A percentile compares a stretch with the other conserved stretches of the same genome.
Evolutionary conservation across 2,797 vertebrate genomes (phyloP).

Genomic region (Sciurus carolinensis): DNA sequence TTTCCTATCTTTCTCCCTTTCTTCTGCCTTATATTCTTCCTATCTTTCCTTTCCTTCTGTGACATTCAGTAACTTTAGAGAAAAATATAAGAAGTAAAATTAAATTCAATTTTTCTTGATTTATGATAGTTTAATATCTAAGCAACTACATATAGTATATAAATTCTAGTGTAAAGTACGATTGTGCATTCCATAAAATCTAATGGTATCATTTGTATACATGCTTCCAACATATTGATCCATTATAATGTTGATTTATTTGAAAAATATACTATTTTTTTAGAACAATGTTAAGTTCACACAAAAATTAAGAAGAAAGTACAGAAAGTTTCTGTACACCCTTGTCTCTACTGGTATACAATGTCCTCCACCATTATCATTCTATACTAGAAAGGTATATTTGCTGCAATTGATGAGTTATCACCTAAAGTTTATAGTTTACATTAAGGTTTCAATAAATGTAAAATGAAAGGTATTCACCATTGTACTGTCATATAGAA

Average conservation of each 20-base stretch:
- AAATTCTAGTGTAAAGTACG: background rate
- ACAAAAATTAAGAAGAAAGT: background rate
- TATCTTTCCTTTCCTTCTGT: constrained; percentile 21
- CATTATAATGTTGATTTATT: constrained; percentile 6
- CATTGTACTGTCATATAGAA: background rate
- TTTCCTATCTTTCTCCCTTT: background rate
- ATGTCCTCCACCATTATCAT: background rate
- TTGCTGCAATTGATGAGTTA: background rate
- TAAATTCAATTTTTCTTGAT: constrained; percentile 43
- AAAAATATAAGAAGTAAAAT: constrained; percentile 53
- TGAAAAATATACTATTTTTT: background rate
- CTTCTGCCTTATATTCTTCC: background rate
- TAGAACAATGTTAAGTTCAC: background rate
- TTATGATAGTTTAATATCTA: constrained; percentile 53
- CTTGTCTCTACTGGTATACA: background rate
- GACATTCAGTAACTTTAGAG: constrained; percentile 51
- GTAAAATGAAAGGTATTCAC: background rate
- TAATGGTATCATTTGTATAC: background rate
- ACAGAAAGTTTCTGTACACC: background rate
- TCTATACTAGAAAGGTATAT: background rate
- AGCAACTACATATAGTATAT: background rate
- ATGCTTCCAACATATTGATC: background rate
- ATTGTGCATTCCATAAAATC: constrained; percentile 26
- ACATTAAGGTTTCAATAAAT: background rate
- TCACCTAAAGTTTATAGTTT: background rate